phyloP scores from a whole-genome alignment of 2,888 invertebrate species.

The Eristalis intricaria region DNA sequence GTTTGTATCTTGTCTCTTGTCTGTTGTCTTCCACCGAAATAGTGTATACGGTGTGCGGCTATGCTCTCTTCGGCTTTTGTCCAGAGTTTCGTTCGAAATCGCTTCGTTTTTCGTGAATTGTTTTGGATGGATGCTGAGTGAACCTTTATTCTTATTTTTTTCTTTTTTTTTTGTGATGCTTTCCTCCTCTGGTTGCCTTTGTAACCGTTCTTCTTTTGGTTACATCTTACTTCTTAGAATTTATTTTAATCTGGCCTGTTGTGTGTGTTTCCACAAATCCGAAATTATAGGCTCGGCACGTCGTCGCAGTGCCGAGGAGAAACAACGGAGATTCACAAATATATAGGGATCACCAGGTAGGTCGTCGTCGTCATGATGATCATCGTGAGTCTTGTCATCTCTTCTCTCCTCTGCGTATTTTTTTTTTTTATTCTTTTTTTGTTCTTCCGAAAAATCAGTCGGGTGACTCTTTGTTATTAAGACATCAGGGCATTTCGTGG shows the following conservation, averaged over 20 bases:
- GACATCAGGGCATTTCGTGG: slow-evolving; percentile 74
- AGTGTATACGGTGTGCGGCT: slow-evolving; percentile 14
- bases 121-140: slow-evolving; percentile 51
- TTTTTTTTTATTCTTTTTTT: slow-evolving; percentile 31
- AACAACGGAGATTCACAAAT: slow-evolving; percentile 35
- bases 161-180: slow-evolving; percentile 46
- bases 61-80: slow-evolving; percentile 42
- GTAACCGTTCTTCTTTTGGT: slow-evolving; percentile 55
- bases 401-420: slow-evolving; percentile 46
- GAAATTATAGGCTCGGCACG: slow-evolving; percentile 73
- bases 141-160: slow-evolving; percentile 62
- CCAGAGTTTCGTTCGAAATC: slow-evolving; percentile 59
- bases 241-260: slow-evolving; percentile 62
- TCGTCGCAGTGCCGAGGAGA: slow-evolving; percentile 38
- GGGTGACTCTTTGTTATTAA: slow-evolving; percentile 75
- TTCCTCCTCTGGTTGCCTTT: slow-evolving; percentile 37
- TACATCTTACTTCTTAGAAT: slow-evolving; percentile 68
- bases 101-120: slow-evolving; percentile 30
- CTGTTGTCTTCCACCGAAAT: slow-evolving; percentile 45
- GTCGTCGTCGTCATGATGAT: slow-evolving; percentile 71
- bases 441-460: slow-evolving; percentile 62
- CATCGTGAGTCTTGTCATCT: slow-evolving; percentile 73
- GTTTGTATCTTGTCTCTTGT: slow-evolving; percentile 1
- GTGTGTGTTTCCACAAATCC: slow-evolving; percentile 66
- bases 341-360: slow-evolving; percentile 71